Percentiles rank a stretch among this genome's conserved stretches.
phyloP scores from a whole-genome alignment of 2,113 vertebrate species.

The Rhinoptilus africanus region DNA sequence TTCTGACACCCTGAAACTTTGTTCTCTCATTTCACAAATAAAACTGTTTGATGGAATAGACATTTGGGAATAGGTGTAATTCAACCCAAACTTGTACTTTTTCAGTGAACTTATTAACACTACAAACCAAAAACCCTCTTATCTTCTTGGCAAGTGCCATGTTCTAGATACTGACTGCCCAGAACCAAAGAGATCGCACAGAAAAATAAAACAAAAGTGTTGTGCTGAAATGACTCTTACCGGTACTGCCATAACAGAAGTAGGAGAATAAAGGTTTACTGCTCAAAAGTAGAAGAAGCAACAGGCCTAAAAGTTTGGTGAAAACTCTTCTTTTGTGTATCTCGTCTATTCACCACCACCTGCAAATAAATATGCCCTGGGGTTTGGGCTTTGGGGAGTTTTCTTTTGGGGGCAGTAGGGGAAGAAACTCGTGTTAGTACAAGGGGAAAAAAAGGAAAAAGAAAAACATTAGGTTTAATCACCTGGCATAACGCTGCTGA shows the following conservation, averaged over 20 bases:
- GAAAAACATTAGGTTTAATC: slow-evolving; percentile 27
- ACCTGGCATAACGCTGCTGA: slow-evolving; percentile 29
- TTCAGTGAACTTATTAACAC: neutral
- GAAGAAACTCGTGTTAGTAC: neutral
- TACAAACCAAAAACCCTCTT: neutral
- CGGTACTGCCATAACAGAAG: neutral
- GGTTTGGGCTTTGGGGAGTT: neutral
- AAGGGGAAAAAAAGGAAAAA: neutral
- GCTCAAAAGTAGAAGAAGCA: neutral
- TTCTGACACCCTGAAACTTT: neutral
- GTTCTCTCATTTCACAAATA: neutral
- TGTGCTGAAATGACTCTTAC: neutral
- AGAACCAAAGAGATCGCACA: neutral
- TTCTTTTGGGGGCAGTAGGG: too few species aligned
- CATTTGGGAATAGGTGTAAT: neutral
- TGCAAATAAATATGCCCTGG: neutral
- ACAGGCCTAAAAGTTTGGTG: neutral
- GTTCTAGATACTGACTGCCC: neutral
- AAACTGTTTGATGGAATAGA: neutral
- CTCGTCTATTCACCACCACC: neutral
- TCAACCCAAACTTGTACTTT: neutral
- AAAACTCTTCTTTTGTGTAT: neutral
- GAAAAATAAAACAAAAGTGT: neutral
- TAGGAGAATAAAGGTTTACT: neutral
- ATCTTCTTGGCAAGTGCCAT: neutral